These are phyloP conservation scores for Sthenelais limicola DNA, from an alignment of 2,888 invertebrate genomes.

Conservation along the genomic window DNA sequence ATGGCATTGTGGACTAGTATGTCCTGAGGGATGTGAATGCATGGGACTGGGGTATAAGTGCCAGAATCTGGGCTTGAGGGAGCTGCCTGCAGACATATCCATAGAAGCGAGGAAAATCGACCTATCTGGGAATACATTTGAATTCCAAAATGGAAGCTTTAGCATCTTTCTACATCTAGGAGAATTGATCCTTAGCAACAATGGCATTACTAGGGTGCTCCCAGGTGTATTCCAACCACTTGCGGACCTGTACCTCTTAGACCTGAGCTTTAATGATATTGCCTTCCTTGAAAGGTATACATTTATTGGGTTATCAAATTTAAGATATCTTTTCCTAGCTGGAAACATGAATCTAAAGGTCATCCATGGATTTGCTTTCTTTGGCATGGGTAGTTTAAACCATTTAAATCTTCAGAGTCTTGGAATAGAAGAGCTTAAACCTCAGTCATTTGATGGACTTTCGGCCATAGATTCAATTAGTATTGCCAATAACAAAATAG, in stretches of 20 bases:
- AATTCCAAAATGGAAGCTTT: slow-evolving; percentile 9
- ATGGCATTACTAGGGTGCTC: background rate
- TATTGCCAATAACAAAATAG: background rate
- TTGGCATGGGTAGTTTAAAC: background rate
- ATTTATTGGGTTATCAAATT: slow-evolving; percentile 14
- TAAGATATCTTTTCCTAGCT: background rate
- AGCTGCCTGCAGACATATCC: background rate
- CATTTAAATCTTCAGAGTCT: background rate
- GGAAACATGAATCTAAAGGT: background rate
- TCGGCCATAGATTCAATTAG: background rate
- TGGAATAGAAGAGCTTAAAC: background rate
- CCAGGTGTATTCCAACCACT: background rate
- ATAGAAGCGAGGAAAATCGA: slow-evolving; percentile 25
- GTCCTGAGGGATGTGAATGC: slow-evolving; percentile 24
- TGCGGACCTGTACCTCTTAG: slow-evolving; percentile 28
- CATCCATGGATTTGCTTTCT: slow-evolving; percentile 14
- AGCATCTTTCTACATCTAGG: background rate
- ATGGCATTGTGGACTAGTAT: slow-evolving; percentile 29
- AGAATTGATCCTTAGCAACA: slow-evolving; percentile 5
- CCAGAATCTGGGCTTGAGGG: background rate
- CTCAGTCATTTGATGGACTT: slow-evolving; percentile 3
- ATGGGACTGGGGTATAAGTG: slow-evolving; percentile 4
- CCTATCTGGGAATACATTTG: background rate
- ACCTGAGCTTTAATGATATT: slow-evolving; percentile 12
- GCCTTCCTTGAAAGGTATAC: background rate